Base-by-base conservation (phyloP, 2,797 vertebrate genomes). In the Holocentrus rufus region DNA sequence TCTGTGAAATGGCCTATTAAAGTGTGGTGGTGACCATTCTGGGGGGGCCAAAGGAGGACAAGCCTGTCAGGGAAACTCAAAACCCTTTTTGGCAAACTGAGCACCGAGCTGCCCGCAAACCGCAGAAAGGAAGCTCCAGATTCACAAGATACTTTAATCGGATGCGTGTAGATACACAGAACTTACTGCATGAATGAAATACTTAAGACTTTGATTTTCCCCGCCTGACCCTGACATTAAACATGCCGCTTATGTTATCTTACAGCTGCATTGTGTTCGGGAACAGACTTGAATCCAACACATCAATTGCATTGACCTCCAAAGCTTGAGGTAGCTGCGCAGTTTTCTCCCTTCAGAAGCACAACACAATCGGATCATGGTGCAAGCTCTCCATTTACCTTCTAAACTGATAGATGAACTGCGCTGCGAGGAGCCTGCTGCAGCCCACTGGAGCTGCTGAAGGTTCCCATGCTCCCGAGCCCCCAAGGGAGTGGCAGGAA, bases 1-100 rank as follows among this genome's bases (percentile, higher is more conserved):
- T 82, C 89, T 85, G 82, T 90, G 89, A 92, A 91, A 92, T 90
- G 88, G 89, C 74, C 90, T 87, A 91, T 91, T 92, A 91, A 90
- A 91, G 89, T 85, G 87, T 72, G 89, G 74, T 86, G 89, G 86
- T 90, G 74, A 74, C 74, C 78, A 72, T 90, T 84, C 80, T 81
- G 84, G 86, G 88, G 25, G 90, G 88, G 90, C 78, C 83, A 18
- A 18, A 2, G 13, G 69, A 58, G 77, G 74, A 89, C 79, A 86
- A 70, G 82, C 79, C 71, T 74, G 80, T 30, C 62, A 82, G 61
- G 65, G 91, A 79, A 92, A 93, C 85, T 79, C 52, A 76, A 92
- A 88, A 88, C 90, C 88, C 7, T 61, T 55, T 72, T 56, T 79
- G 85, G 86, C 87, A 80, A 85, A 85, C 66, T 18, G 74, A 78